These are phyloP conservation scores for Halocaridina rubra DNA, from an alignment of 2,888 invertebrate species.

Conservation along the genomic window DNA sequence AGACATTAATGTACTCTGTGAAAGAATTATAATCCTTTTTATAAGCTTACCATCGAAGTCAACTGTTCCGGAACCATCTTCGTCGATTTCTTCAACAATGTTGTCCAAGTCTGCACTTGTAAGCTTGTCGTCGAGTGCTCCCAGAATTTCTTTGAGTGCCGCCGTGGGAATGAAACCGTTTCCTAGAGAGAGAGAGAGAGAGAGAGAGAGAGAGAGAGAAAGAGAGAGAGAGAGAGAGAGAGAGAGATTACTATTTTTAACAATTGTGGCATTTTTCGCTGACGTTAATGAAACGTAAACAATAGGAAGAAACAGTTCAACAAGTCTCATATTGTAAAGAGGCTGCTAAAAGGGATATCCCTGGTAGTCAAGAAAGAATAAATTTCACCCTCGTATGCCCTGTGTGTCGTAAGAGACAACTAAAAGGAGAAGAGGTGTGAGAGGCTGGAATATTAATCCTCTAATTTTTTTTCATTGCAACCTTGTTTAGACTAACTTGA, in stretches of 20 bases:
- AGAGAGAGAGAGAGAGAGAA: background rate
- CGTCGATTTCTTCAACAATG: background rate
- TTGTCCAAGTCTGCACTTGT: background rate
- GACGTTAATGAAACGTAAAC: background rate
- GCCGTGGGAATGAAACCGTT: background rate
- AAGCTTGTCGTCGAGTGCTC: background rate
- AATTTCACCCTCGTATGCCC: conserved; percentile 59
- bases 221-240: background rate
- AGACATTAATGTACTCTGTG: too few relatives aligned
- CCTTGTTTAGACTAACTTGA: too few relatives aligned
- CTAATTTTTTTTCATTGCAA: too few relatives aligned
- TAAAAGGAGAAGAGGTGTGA: too few relatives aligned
- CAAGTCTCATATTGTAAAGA: conserved; percentile 40
- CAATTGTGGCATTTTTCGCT: too few relatives aligned
- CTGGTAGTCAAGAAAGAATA: conserved; percentile 64
- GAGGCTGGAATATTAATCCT: too few relatives aligned
- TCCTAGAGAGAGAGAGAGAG: too few relatives aligned
- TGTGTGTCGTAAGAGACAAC: conserved; percentile 63
- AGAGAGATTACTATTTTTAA: background rate
- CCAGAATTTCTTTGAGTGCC: background rate
- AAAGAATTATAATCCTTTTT: too few relatives aligned
- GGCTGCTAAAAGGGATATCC: background rate
- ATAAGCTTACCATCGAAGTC: background rate
- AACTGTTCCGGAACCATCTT: background rate
- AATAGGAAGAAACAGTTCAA: background rate